phyloP scores from a whole-genome alignment of 1,140 invertebrate genomes.

The Adelges cooleyi region DNA sequence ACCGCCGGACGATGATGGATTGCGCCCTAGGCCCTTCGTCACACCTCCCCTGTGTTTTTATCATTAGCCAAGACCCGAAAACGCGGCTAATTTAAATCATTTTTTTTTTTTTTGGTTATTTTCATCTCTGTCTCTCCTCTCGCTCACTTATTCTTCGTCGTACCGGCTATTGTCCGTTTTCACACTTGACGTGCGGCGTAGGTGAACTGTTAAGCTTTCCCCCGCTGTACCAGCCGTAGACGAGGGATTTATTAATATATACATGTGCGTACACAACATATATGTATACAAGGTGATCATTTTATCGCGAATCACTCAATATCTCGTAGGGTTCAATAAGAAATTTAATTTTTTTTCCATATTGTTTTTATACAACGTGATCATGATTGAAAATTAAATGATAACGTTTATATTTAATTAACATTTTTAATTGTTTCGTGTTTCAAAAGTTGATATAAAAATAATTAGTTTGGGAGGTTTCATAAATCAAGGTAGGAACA shows the following conservation, averaged over 20 bases:
- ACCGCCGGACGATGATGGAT: conserved; percentile 11
- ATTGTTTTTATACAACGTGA: conserved; percentile 1
- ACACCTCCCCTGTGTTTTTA: neutral
- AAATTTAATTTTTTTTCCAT: neutral
- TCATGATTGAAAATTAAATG: too few relatives aligned
- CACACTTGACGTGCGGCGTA: neutral
- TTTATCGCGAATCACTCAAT: too few relatives aligned
- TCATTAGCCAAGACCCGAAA: conserved; percentile 18
- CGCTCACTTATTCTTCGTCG: neutral
- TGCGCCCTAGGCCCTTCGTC: neutral
- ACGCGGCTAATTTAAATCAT: conserved; percentile 8
- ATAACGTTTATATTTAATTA: too few relatives aligned
- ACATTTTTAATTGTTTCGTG: too few relatives aligned
- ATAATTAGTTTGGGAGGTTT: too few relatives aligned
- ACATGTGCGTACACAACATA: neutral
- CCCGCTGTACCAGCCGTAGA: neutral
- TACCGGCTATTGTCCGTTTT: conserved; percentile 5
- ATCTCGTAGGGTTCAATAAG: neutral
- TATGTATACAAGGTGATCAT: too few relatives aligned
- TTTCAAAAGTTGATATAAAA: too few relatives aligned
- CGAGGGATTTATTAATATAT: neutral
- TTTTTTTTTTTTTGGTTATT: neutral
- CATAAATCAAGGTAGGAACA: too few relatives aligned
- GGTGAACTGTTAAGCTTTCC: neutral
- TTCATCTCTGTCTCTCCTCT: too few relatives aligned